Base-by-base conservation (phyloP, 2,113 vertebrate species). In the Onychostoma macrolepis region DNA sequence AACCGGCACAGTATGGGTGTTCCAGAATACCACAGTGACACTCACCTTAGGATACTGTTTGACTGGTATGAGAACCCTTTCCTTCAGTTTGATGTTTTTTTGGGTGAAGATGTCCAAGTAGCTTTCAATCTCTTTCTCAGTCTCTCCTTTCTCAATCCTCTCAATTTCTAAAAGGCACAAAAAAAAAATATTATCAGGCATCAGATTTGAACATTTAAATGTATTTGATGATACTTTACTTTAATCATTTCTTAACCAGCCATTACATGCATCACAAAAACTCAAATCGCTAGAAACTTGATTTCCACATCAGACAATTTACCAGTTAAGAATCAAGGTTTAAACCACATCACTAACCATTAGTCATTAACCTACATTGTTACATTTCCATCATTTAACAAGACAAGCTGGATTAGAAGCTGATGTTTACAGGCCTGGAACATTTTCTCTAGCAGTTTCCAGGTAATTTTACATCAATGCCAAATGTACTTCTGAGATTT, bases 51-150 rank as follows among this genome's bases (percentile, higher is more conserved):
- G 98, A 90, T 99, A 99, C 90, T 98, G 97, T 87, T 99, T 99
- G 90, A 99, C 97, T 81, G 98, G 98, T 91, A 99, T 99, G 91
- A 99, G 96, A 86, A 99, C 97, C 26, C 98, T 96, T 76, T 99
- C 98, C 91, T 99, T 99, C 89, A 99, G 95, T 74, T 99, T 99
- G 95, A 99, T 97, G 87, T 99, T 99, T 94, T 99, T 98, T 84
- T 97, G 97, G 87, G 97, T 98, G 94, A 99, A 99, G 86, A 99
- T 96, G 93, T 99, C 98, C 96, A 99, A 93, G 93, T 99, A 99
- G 36, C 95, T 93, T 83, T 99, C 97, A 0, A 30, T 21, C 24
- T 89, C 88, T 53, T 86, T 87, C 19, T 90, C 90, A 91, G 96
- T 76, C 95, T 94, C 1, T 96, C 97, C 93, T 90, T 99, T 99